These are phyloP conservation scores for Limnephilus auricula DNA, from an alignment of 2,888 invertebrate genomes.

Conservation along the genomic window DNA sequence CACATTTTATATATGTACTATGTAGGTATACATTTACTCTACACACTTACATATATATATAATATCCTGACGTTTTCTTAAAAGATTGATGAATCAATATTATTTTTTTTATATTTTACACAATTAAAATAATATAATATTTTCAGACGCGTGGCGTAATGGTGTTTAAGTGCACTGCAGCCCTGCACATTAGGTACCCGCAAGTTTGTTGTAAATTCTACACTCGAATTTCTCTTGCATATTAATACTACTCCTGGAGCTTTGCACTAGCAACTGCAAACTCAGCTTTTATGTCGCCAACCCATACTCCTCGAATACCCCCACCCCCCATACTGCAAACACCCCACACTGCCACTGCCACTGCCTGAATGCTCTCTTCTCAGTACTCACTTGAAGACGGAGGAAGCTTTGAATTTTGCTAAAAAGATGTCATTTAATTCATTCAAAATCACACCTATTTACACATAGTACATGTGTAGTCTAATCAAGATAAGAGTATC, in stretches of 20 bases:
- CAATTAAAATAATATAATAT: neutral
- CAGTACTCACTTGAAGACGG: too few relatives aligned
- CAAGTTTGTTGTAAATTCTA: conserved; percentile 18
- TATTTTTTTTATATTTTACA: too few relatives aligned
- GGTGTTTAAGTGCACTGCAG: neutral
- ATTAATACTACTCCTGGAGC: neutral
- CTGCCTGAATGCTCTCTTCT: neutral
- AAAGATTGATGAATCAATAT: too few relatives aligned
- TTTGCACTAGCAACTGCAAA: neutral
- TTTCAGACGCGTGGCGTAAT: neutral
- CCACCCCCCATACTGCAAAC: neutral
- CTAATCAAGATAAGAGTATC: too few relatives aligned
- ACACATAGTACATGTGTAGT: too few relatives aligned
- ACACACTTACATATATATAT: too few relatives aligned
- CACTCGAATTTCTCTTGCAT: neutral
- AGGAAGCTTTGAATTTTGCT: neutral
- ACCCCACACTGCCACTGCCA: neutral
- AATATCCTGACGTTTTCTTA: too few relatives aligned
- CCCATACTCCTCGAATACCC: neutral
- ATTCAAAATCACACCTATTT: neutral
- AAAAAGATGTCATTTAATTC: neutral
- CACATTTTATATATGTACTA: too few relatives aligned
- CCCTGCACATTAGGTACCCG: neutral
- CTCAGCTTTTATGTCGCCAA: conserved; percentile 2
- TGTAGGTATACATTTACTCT: too few relatives aligned